Percentiles rank a stretch among this genome's conserved stretches.
These are phyloP conservation scores for Microtus oregoni DNA, from an alignment of 2,113 vertebrate genomes.

Conservation along the genomic window DNA sequence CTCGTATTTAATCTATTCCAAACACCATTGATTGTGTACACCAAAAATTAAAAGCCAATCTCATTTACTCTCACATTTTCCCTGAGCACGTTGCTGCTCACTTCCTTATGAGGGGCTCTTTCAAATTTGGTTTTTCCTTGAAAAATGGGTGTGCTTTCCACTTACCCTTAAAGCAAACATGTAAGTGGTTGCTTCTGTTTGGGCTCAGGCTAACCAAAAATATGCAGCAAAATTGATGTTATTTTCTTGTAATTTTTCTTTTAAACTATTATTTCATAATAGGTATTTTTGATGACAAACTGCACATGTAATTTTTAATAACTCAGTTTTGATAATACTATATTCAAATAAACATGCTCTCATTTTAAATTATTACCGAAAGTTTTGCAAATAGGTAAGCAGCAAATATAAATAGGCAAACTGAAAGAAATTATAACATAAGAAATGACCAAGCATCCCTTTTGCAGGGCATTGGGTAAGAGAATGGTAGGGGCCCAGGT, in stretches of 20 bases:
- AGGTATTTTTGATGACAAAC: background rate
- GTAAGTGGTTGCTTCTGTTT: background rate
- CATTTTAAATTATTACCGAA: background rate
- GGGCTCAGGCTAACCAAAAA: background rate
- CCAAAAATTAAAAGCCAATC: background rate
- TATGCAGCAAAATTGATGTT: background rate
- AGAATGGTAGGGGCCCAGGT: too few species aligned
- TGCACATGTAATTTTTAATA: background rate
- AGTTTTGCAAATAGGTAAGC: slow-evolving; percentile 3
- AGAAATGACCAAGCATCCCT: background rate
- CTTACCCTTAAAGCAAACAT: background rate
- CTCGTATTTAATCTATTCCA: background rate
- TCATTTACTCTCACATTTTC: background rate
- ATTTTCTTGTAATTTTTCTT: background rate
- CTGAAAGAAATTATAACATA: background rate
- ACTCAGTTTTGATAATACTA: background rate
- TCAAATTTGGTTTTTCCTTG: background rate
- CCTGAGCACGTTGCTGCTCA: background rate
- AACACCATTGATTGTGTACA: background rate
- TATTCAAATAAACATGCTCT: background rate
- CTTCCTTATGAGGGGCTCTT: background rate
- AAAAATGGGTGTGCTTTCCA: slow-evolving; percentile 8
- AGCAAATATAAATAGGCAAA: background rate
- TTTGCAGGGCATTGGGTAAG: background rate
- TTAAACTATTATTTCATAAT: slow-evolving; percentile 17